Evolutionary conservation across 2,797 vertebrate species (phyloP).

Genomic region (Tiaroga cobitis): DNA sequence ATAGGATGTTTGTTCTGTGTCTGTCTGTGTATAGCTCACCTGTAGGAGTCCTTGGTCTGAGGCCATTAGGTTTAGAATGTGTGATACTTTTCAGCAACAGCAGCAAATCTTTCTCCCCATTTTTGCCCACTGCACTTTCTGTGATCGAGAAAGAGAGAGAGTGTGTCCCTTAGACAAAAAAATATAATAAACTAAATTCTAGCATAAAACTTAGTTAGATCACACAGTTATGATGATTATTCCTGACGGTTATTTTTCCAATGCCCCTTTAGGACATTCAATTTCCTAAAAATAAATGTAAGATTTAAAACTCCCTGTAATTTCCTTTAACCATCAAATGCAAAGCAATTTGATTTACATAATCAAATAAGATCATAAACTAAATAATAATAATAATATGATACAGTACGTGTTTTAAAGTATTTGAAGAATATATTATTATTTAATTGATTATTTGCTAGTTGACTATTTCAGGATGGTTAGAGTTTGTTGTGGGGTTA

Average conservation of each 20-base stretch:
- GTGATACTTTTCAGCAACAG: slow-evolving; percentile 82
- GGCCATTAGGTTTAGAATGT: slow-evolving; percentile 51
- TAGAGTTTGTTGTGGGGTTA: slow-evolving; percentile 43
- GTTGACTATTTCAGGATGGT: slow-evolving; percentile 17
- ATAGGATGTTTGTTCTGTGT: not conserved
- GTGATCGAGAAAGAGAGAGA: slow-evolving; percentile 44
- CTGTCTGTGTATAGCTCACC: slow-evolving; percentile 62
- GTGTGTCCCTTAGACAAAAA: not conserved
- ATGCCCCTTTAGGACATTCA: not conserved
- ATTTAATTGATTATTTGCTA: slow-evolving; percentile 27
- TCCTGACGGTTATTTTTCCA: not conserved
- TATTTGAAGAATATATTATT: slow-evolving; percentile 8
- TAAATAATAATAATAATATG: no score
- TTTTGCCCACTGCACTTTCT: slow-evolving; percentile 77
- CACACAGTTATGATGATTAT: not conserved
- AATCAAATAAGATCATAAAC: no score
- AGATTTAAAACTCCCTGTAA: not conserved
- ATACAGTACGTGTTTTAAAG: no score
- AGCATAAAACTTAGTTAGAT: not conserved
- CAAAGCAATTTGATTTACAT: not conserved
- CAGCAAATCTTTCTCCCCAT: slow-evolving; percentile 79
- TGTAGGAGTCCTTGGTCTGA: slow-evolving; percentile 68
- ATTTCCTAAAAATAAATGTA: not conserved
- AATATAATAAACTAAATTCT: not conserved
- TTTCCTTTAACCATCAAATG: not conserved